A percentile compares a stretch with the other conserved stretches of the same genome.
Evolutionary conservation across 2,113 vertebrate species (phyloP).

Genomic region (Diadophis punctatus): DNA sequence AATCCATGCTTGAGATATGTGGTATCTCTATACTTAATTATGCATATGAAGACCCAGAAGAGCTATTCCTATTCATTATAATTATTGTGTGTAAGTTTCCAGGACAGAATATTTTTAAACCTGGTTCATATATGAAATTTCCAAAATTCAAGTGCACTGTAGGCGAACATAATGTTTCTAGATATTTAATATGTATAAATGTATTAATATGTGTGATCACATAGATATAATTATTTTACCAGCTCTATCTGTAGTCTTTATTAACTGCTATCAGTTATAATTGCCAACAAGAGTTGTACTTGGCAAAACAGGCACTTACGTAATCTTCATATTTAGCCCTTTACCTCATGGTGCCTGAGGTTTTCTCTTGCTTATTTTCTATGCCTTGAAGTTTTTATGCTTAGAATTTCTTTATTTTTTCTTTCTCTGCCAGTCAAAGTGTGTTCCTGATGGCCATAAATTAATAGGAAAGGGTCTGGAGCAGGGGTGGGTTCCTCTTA

Average conservation of each 20-base stretch:
- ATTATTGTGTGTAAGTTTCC: neutral
- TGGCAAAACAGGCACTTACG: neutral
- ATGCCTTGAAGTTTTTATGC: neutral
- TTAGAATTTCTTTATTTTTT: neutral
- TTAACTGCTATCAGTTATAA: neutral
- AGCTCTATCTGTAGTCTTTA: neutral
- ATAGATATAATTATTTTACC: neutral
- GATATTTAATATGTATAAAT: neutral
- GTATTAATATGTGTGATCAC: neutral
- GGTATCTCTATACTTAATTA: neutral
- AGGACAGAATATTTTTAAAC: neutral
- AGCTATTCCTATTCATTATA: neutral
- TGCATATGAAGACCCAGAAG: neutral
- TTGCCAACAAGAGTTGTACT: neutral
- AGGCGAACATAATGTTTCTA: neutral
- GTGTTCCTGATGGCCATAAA: neutral
- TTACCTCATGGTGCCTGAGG: neutral
- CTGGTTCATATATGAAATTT: neutral
- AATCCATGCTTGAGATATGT: neutral
- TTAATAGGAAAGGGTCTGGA: neutral
- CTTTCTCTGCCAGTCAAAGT: neutral
- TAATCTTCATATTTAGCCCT: neutral
- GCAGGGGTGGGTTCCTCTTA: too few species aligned
- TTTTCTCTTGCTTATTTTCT: neutral
- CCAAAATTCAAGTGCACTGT: neutral